Evolutionary conservation across 1,140 invertebrate genomes (phyloP).

Genomic region (Drosophila carrolli): DNA sequence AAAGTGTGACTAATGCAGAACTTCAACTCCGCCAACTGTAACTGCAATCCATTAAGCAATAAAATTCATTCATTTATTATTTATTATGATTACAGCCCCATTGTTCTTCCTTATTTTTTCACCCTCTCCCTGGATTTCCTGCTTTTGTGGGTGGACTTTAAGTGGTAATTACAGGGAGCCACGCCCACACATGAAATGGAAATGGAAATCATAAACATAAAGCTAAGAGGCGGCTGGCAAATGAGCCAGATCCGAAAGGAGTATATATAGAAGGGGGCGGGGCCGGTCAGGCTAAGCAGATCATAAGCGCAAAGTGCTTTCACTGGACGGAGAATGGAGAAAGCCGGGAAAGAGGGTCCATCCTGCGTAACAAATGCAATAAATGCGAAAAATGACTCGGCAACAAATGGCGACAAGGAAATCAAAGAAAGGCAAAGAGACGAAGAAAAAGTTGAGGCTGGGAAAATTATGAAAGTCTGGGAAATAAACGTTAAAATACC

Average conservation of each 20-base stretch:
- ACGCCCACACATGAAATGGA: constrained; percentile 63
- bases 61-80: constrained; percentile 83
- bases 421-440: constrained; percentile 5
- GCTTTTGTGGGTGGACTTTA: constrained; percentile 52
- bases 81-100: constrained; percentile 80
- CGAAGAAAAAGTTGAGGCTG: neutral
- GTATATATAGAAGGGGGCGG: neutral
- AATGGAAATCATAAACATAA: constrained; percentile 81
- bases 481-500: neutral
- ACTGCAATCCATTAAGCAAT: constrained; percentile 83
- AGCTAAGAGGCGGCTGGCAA: constrained; percentile 73
- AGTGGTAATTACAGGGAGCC: constrained; percentile 78
- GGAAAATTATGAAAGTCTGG: constrained; percentile 3
- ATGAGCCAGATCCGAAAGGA: constrained; percentile 59
- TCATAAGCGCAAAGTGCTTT: constrained; percentile 77
- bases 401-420: constrained; percentile 73
- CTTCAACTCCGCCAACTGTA: constrained; percentile 64
- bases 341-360: constrained; percentile 7
- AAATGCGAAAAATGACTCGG: constrained; percentile 69
- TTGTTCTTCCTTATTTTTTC: constrained; percentile 59
- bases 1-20: constrained; percentile 80
- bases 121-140: neutral
- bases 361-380: constrained; percentile 79
- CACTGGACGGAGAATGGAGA: constrained; percentile 16
- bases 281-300: constrained; percentile 48